Percentiles rank a stretch among this genome's conserved stretches.
Evolutionary conservation across 2,888 invertebrate genomes (phyloP).

Genomic region (Lycophotia porphyrea): DNA sequence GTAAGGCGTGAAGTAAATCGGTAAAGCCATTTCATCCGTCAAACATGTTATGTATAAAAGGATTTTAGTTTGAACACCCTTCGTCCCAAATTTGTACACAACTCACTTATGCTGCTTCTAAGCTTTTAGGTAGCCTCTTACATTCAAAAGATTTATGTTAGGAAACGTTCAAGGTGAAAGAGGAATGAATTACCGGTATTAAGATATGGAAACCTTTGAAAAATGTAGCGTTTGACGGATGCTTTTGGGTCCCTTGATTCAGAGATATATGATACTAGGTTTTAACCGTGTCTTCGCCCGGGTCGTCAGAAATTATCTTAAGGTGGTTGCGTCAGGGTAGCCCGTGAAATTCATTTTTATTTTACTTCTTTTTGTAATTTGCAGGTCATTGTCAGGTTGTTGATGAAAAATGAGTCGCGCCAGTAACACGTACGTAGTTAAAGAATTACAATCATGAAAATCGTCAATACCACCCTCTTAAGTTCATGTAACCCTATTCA

Average conservation of each 20-base stretch:
- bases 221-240: slow-evolving; percentile 23
- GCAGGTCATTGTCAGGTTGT: too few relatives aligned
- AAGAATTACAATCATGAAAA: too few relatives aligned
- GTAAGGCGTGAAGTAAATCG: slow-evolving; percentile 25
- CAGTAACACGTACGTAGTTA: too few relatives aligned
- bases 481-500: too few relatives aligned
- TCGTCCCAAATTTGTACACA: slow-evolving; percentile 39
- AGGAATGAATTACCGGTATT: slow-evolving; percentile 18
- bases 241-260: slow-evolving; percentile 8
- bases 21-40: slow-evolving; percentile 48
- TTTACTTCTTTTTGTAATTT: too few relatives aligned
- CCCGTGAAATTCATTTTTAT: too few relatives aligned
- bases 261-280: background rate
- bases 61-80: slow-evolving; percentile 45
- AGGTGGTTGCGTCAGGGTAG: too few relatives aligned
- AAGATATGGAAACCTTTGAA: slow-evolving; percentile 23
- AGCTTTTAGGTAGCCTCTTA: slow-evolving; percentile 35
- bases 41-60: slow-evolving; percentile 47
- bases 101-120: slow-evolving; percentile 44
- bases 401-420: too few relatives aligned
- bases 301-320: background rate
- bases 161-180: slow-evolving; percentile 36
- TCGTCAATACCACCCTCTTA: too few relatives aligned
- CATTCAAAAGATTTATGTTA: slow-evolving; percentile 45
- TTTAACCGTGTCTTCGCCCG: background rate